These are phyloP conservation scores for Hydractinia symbiolongicarpus DNA, from an alignment of 30 jellyfish, hydroid and myxozoan genomes.

Conservation along the genomic window DNA sequence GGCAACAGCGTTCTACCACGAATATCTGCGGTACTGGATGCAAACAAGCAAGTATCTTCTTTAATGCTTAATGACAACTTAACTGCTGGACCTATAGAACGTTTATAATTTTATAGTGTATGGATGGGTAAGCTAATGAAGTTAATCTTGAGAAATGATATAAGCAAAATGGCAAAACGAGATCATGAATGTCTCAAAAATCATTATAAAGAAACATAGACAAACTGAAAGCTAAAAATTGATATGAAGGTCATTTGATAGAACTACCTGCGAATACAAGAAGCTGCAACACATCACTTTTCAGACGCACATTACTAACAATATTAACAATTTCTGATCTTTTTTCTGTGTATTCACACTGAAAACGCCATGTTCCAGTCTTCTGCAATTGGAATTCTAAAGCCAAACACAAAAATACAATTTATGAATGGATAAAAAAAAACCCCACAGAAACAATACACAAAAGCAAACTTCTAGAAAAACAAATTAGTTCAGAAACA, in stretches of 20 bases:
- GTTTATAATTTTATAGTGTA: too few species aligned
- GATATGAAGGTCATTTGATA: too few species aligned
- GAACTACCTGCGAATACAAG: not conserved
- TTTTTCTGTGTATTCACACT: not conserved
- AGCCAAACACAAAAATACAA: not conserved
- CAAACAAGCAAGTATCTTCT: conserved; percentile 9
- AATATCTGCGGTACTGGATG: not conserved
- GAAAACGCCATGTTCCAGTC: not conserved
- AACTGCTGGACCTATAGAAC: not conserved
- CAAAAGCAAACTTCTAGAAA: not conserved
- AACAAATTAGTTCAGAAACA: not conserved
- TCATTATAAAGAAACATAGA: too few species aligned
- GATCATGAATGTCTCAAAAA: too few species aligned
- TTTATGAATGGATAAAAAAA: not conserved
- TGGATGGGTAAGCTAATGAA: too few species aligned
- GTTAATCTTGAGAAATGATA: too few species aligned
- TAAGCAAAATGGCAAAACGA: too few species aligned
- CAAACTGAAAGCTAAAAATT: too few species aligned
- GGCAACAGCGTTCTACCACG: not conserved
- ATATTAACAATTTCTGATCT: not conserved
- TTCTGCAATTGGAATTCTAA: not conserved
- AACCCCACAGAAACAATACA: not conserved
- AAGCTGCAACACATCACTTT: conserved; percentile 8
- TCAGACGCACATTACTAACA: not conserved
- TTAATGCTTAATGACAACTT: not conserved